Evolutionary conservation across 2,797 vertebrate genomes (phyloP).

Genomic region (Poecilia picta): DNA sequence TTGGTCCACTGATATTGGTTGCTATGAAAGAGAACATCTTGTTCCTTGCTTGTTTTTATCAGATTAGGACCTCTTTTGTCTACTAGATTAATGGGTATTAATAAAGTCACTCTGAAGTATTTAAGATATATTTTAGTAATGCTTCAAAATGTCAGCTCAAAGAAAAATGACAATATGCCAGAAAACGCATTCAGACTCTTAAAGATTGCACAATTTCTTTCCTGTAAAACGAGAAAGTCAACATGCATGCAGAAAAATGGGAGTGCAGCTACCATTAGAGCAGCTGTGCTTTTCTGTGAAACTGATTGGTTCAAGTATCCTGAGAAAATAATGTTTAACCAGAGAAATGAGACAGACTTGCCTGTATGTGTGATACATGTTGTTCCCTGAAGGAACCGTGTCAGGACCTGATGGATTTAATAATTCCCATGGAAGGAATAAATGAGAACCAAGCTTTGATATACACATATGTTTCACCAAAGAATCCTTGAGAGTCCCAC

Average conservation of each 20-base stretch:
- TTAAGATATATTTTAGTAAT: not conserved
- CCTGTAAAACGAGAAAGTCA: not conserved
- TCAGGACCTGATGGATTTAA: not conserved
- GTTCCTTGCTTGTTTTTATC: not conserved
- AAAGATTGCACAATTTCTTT: not conserved
- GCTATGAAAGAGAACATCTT: not conserved
- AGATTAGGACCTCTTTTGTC: not conserved
- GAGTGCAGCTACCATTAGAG: not conserved
- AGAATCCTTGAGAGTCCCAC: not conserved
- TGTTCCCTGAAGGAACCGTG: not conserved
- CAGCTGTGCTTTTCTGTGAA: not conserved
- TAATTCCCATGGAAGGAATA: not conserved
- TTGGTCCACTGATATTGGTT: not conserved
- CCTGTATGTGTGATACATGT: too few species aligned
- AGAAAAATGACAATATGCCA: not conserved
- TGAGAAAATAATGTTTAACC: slow-evolving; percentile 4
- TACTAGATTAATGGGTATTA: not conserved
- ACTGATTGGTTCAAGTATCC: not conserved
- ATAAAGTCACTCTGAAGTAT: not conserved
- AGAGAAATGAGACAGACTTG: not conserved
- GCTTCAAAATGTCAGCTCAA: not conserved
- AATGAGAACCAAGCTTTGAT: not conserved
- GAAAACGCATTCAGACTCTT: not conserved
- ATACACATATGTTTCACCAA: not conserved
- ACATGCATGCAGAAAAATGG: not conserved